Evolutionary conservation across 2,888 invertebrate species (phyloP), one percentile per base, ranked within the genome.

Genomic region (Axea sp.): DNA sequence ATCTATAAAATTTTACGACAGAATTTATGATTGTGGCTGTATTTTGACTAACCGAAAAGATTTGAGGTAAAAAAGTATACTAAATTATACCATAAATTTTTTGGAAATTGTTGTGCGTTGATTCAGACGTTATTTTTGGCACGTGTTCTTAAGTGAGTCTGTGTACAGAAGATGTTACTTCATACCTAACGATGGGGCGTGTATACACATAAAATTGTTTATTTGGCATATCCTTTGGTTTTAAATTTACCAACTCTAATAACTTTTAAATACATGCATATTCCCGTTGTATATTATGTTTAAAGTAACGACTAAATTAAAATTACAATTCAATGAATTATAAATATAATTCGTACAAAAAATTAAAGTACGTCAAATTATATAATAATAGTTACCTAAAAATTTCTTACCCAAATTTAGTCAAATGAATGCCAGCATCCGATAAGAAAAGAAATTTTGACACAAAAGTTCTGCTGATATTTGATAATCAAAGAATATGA

Each of bases 201-300:
- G 57, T 57, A 31, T 31, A 14, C 30, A 30, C 37, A 19, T 55
- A 19, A 41, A 55, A 22, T 55, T 55, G 41, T 55, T 55, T 41
- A 22, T 9, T 28, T n/a, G 51, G n/a, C 35, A 6, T 37, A 12
- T 51, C 26, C 35, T 12, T 19, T 33, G 14, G 1, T 24, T 24
- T 24, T 24, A 24, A 24, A 24, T 24, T 24, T 24, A 3, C 1
- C 24, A n/a, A n/a, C n/a, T n/a, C n/a, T n/a, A n/a, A n/a, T n/a
- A n/a, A n/a, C n/a, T n/a, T n/a, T n/a, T n/a, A n/a, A n/a, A n/a
- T n/a, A n/a, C n/a, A n/a, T n/a, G n/a, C n/a, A n/a, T n/a, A n/a
- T n/a, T n/a, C n/a, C n/a, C n/a, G n/a, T n/a, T n/a, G n/a, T n/a
- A n/a, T n/a, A n/a, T n/a, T n/a, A n/a, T n/a, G n/a, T n/a, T n/a